These are phyloP conservation scores for Pachyuromys duprasi DNA, from an alignment of 2,797 vertebrate species.

Conservation along the genomic window DNA sequence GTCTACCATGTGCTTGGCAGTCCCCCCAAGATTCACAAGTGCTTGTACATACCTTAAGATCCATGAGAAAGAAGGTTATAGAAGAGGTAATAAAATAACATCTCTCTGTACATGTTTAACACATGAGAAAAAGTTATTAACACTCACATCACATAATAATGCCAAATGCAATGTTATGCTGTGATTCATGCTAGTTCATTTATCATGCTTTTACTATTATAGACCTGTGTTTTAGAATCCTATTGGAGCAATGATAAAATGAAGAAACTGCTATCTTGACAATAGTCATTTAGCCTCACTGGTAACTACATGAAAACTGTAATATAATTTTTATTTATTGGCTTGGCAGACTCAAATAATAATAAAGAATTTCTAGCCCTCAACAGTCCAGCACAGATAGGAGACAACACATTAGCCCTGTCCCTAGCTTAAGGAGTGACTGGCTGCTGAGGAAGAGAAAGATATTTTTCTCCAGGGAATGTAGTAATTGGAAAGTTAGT, in stretches of 20 bases:
- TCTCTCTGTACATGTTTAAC: background rate
- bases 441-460: background rate
- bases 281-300: background rate
- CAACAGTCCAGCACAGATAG: background rate
- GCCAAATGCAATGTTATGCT: background rate
- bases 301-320: conserved; percentile 43
- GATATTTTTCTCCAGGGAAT: background rate
- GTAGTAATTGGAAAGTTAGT: background rate
- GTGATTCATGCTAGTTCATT: background rate
- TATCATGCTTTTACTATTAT: background rate
- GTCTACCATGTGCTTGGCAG: background rate
- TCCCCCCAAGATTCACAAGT: background rate
- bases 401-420: background rate
- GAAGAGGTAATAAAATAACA: background rate
- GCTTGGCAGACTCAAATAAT: background rate
- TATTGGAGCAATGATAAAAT: background rate
- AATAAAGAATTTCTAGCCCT: background rate
- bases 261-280: conserved; percentile 10
- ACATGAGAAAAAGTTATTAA: background rate
- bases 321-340: conserved; percentile 19
- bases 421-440: background rate
- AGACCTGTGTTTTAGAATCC: background rate
- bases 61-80: background rate
- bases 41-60: background rate
- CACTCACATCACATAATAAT: background rate